Evolutionary conservation across 2,797 vertebrate species (phyloP), one percentile per base, ranked within the genome.

Genomic region (Halcyon chelicuti): DNA sequence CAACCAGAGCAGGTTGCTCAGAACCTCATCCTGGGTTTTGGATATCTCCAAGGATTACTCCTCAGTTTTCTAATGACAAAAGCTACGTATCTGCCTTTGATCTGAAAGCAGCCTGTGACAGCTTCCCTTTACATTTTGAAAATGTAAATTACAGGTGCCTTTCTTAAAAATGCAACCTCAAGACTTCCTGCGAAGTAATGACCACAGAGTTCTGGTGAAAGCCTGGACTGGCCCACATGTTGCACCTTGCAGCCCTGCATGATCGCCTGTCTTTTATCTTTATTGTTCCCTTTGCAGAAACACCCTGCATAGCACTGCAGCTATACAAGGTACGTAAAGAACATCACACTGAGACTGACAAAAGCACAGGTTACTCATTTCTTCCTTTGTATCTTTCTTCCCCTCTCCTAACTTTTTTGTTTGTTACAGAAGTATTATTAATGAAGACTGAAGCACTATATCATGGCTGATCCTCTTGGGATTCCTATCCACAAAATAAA

Each of bases 141-240:
- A 80, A 44, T 31, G 5, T 52, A 40, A 14, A 63, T 71, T 75
- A 63, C 6, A 66, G 44, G 10, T 83, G 16, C 29, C 37, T 88
- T 76, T 87, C 39, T 19, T 54, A 87, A 89, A 31, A 94, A 47
- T 65, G 22, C 9, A 23, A 3, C 60, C 37, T 78, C 40, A 52
- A 72, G 15, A n/a, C 10, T 66, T 83, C 10, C 19, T 86, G n/a
- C 71, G 58, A 68, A 46, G 17, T 67, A 86, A 63, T 33, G 35
- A 47, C 33, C 5, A 4, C 13, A 18, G 40, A 80, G 7, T 86
- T 90, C 71, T 85, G 58, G 5, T 88, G 62, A 82, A 83, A 72
- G 44, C 39, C 31, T 5, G 8, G 10, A 10, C 18, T 86, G 49
- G 17, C 17, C 17, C 29, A 52, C 5, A 5, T 0, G 0, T 33